Evolutionary conservation across 2,797 vertebrate species (phyloP).

Genomic region (Thripadectes ignobilis): DNA sequence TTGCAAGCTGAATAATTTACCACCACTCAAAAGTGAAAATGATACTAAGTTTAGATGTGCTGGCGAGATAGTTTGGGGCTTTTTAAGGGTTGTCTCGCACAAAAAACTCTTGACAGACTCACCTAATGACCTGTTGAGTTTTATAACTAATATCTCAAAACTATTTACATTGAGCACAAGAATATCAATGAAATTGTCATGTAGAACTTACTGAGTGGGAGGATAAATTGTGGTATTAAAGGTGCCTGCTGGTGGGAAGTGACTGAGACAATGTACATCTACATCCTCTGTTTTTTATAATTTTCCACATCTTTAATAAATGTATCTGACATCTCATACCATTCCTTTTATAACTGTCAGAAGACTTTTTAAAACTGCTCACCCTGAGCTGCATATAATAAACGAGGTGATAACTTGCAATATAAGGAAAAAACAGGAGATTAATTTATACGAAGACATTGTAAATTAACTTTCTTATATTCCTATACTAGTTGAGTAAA

Average conservation of each 20-base stretch:
- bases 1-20: slow-evolving; percentile 34
- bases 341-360: slow-evolving; percentile 37
- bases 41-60: background rate
- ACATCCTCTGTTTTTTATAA: slow-evolving; percentile 34
- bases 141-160: slow-evolving; percentile 14
- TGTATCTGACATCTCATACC: slow-evolving; percentile 37
- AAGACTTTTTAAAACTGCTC: slow-evolving; percentile 50
- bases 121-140: background rate
- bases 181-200: slow-evolving; percentile 47
- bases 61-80: background rate
- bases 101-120: slow-evolving; percentile 1
- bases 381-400: slow-evolving; percentile 45
- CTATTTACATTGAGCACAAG: slow-evolving; percentile 4
- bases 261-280: slow-evolving; percentile 26
- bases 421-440: slow-evolving; percentile 52
- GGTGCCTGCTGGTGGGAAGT: slow-evolving; percentile 17
- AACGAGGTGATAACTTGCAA: slow-evolving; percentile 44
- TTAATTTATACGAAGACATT: slow-evolving; percentile 56
- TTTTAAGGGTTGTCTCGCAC: background rate
- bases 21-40: background rate
- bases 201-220: slow-evolving; percentile 24
- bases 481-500: background rate
- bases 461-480: slow-evolving; percentile 47
- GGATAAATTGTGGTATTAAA: slow-evolving; percentile 22
- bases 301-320: slow-evolving; percentile 53